A percentile compares a stretch with the other conserved stretches of the same genome.
These are phyloP conservation scores for Achlya flavicornis DNA, from an alignment of 2,888 invertebrate species.

Conservation along the genomic window DNA sequence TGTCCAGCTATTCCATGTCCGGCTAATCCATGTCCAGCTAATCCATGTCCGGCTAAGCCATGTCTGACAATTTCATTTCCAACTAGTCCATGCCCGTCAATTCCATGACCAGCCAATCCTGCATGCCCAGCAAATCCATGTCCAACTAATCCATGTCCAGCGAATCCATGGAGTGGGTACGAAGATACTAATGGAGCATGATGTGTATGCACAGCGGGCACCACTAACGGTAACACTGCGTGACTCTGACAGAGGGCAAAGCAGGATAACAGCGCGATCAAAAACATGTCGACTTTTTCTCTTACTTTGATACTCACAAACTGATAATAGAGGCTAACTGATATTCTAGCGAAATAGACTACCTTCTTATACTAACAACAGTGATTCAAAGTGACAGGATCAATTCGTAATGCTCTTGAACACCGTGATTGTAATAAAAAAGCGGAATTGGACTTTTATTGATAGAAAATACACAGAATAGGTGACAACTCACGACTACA, in stretches of 20 bases:
- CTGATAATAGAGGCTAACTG: constrained; percentile 41
- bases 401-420: constrained; percentile 61
- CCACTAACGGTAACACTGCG: constrained; percentile 54
- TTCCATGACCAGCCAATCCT: constrained; percentile 24
- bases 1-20: constrained; percentile 27
- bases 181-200: constrained; percentile 54
- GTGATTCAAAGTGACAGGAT: constrained; percentile 68
- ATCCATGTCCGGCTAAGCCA: constrained; percentile 31
- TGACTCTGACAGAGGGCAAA: constrained; percentile 57
- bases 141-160: constrained; percentile 25
- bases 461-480: constrained; percentile 38
- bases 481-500: constrained; percentile 27
- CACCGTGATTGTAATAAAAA: constrained; percentile 50
- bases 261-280: constrained; percentile 48
- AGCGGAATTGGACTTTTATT: constrained; percentile 50
- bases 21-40: too few species aligned
- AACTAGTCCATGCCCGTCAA: constrained; percentile 24
- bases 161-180: constrained; percentile 27
- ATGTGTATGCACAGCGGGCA: constrained; percentile 46
- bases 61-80: constrained; percentile 32
- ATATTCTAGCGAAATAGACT: constrained; percentile 34
- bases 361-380: constrained; percentile 66
- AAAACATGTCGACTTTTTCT: constrained; percentile 54
- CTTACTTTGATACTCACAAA: constrained; percentile 19
- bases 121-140: constrained; percentile 29